phyloP scores from a whole-genome alignment of 2,888 invertebrate genomes.

The Patella caerulea region DNA sequence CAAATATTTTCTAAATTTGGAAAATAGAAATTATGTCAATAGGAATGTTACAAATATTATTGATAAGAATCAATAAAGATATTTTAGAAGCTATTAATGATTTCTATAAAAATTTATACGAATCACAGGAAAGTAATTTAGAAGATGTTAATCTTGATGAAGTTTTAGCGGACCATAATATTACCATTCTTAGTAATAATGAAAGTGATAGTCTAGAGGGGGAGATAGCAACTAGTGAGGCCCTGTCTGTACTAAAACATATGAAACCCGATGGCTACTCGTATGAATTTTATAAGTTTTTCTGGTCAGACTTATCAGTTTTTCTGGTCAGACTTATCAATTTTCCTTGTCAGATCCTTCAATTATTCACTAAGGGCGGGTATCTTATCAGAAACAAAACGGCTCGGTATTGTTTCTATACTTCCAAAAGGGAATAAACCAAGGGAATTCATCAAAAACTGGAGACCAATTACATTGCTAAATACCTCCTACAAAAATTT shows the following conservation, averaged over 20 bases:
- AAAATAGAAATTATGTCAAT: no score
- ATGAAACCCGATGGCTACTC: no score
- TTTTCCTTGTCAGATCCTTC: background rate
- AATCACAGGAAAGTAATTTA: background rate
- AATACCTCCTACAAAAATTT: background rate
- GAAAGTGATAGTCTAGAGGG: background rate
- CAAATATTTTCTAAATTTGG: no score
- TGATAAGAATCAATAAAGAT: background rate
- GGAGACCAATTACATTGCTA: background rate
- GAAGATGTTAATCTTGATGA: background rate
- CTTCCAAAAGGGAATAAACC: constrained; percentile 8
- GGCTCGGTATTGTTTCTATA: constrained; percentile 1
- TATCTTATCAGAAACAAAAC: background rate
- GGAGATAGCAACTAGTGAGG: background rate
- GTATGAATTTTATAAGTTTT: no score
- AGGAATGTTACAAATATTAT: constrained; percentile 4
- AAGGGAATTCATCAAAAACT: background rate
- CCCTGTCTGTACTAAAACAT: background rate
- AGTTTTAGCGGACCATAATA: background rate
- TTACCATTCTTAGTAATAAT: background rate
- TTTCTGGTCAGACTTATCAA: background rate
- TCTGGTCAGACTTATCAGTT: background rate
- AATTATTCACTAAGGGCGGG: background rate
- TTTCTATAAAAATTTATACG: background rate
- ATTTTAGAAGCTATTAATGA: background rate